Percentiles rank a stretch among this genome's conserved stretches.
Conservation (phyloP, 1,140 invertebrate species). For the Caenorhabditis tropicalis region DNA sequence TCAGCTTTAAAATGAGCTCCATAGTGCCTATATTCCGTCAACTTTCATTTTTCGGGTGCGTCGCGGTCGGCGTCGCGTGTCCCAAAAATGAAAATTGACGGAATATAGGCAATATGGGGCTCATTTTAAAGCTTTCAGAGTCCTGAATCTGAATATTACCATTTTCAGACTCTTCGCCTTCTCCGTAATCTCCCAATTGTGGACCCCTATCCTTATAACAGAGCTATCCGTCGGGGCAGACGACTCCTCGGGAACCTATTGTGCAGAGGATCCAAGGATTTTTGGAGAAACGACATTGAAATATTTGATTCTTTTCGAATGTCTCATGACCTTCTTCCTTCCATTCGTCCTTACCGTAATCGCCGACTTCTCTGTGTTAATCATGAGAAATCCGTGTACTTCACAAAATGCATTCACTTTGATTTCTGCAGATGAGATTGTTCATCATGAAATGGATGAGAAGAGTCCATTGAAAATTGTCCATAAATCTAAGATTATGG, state of each 20-base stretch:
- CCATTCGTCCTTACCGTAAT: constrained; percentile 51
- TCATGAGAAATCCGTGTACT: constrained; percentile 47
- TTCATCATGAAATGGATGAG: background rate
- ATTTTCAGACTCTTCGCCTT: constrained; percentile 30
- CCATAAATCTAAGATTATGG: constrained; percentile 48
- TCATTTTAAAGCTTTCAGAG: no score
- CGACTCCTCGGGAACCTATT: constrained; percentile 28
- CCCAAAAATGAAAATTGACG: no score
- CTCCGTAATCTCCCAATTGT: constrained; percentile 47
- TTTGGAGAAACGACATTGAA: constrained; percentile 10
- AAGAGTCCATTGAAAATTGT: constrained; percentile 52
- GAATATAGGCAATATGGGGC: no score
- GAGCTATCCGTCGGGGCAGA: constrained; percentile 33
- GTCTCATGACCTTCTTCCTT: constrained; percentile 48
- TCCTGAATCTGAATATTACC: background rate
- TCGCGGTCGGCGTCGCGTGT: no score
- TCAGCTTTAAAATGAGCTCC: no score
- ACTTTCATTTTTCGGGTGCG: no score
- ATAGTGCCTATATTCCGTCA: no score
- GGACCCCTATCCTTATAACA: constrained; percentile 53
- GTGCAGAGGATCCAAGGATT: constrained; percentile 15
- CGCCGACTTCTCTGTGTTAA: constrained; percentile 44
- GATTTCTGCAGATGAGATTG: constrained; percentile 50
- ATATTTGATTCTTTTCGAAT: constrained; percentile 41
- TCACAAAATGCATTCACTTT: constrained; percentile 46